Base-by-base conservation (phyloP, 2,797 vertebrate species). In the Silurus aristotelis region DNA sequence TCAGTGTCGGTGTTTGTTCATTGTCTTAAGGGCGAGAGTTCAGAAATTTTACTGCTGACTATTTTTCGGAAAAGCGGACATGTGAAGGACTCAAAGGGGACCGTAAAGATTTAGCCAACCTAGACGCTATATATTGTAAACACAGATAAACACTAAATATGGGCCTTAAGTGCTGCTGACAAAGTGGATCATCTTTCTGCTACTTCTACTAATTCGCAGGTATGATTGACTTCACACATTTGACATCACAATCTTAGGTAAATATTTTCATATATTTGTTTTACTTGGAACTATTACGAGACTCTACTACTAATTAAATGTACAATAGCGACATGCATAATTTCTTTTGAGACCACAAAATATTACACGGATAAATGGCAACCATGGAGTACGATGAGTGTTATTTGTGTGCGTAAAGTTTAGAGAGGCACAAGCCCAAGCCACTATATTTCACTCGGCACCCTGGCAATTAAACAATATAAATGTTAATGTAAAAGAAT, bases 1-100 rank as follows among this genome's bases (percentile, higher is more conserved):
- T 90, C 87, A 89, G 90, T 85, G 91, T 78, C 75, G 56, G 19
- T 2, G 19, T 55, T 31, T 22, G 56, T 78, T 61, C 75, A 61
- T 78, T 78, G 75, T 78, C 2, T 78, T 61, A 13, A 78, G 75
- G 55, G 56, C 19, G 27, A 76, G 73, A 76, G 73, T 76, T 56
- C 48, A 76, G 52, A 25, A 76, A 60, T 78, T 43, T 61, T 78
- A 43, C 27, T 78, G 56, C 56, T 22, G 75, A 61, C 27, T 60
- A 14, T 61, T 56, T 5, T 58, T 61, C 27, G 12, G 27, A 13
- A 61, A 78, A 60, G 17, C 56, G 56, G 31, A 13, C 56, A 43
- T 38, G 22, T 60, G 12, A 14, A 20, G 10, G 14, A 43, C 19
- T 60, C 27, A 61, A 43, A 6, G 10, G 31, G 31, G 19, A 60